A percentile compares a stretch with the other conserved stretches of the same genome.
Evolutionary conservation across 2,113 vertebrate genomes (phyloP).

Genomic region (Entosphenus tridentatus): DNA sequence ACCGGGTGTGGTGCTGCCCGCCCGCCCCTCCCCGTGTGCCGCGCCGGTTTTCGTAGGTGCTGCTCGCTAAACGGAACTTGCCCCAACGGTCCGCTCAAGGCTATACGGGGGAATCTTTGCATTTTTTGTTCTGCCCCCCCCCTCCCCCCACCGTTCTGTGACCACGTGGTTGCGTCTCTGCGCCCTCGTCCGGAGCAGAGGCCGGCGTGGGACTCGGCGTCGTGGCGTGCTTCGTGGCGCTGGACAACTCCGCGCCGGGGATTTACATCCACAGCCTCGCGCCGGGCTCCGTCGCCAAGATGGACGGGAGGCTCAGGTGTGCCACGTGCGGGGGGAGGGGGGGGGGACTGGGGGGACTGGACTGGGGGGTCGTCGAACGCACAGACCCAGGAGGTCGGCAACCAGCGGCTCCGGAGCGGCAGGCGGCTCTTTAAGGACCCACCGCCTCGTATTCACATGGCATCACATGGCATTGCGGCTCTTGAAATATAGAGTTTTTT

Average conservation of each 20-base stretch:
- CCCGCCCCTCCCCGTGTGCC: too few relatives aligned
- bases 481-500: too few relatives aligned
- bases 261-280: constrained; percentile 87
- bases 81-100: neutral
- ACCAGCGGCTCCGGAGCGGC: too few relatives aligned
- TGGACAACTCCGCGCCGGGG: constrained; percentile 53
- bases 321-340: constrained; percentile 9
- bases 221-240: constrained; percentile 56
- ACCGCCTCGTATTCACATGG: too few relatives aligned
- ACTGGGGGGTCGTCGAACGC: neutral
- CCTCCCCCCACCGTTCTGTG: neutral
- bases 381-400: too few relatives aligned
- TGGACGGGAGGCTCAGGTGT: constrained; percentile 74
- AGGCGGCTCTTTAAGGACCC: too few relatives aligned
- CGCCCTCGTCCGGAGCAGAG: constrained; percentile 24
- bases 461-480: too few relatives aligned
- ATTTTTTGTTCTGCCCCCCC: neutral
- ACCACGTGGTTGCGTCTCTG: neutral
- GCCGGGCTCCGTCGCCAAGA: constrained; percentile 75
- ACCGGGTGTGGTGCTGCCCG: too few relatives aligned
- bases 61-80: neutral
- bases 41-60: too few relatives aligned
- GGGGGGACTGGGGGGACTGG: neutral
- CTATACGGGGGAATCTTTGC: neutral
- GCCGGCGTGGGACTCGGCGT: constrained; percentile 67